Evolutionary conservation across 2,888 invertebrate species (phyloP).

Genomic region (Acanthoscelides obtectus): DNA sequence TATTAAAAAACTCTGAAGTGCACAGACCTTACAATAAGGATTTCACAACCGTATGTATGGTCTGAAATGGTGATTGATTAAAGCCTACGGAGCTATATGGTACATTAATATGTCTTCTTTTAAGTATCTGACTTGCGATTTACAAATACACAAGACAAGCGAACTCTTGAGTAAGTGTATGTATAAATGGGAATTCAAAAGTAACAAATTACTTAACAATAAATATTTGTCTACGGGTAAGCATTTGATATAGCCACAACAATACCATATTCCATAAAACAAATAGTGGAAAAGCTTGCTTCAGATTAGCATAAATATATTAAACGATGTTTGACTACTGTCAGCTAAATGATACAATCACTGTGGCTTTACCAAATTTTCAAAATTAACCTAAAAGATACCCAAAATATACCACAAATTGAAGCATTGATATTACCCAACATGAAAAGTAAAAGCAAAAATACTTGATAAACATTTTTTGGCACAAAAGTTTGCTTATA

Average conservation of each 20-base stretch:
- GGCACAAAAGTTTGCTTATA: neutral
- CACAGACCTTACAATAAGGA: slow-evolving; percentile 19
- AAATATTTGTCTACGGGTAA: neutral
- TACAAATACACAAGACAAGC: slow-evolving; percentile 12
- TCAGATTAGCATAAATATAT: neutral
- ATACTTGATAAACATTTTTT: neutral
- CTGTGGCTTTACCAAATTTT: neutral
- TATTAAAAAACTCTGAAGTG: neutral
- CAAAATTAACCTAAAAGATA: neutral
- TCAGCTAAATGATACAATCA: neutral
- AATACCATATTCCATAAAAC: neutral
- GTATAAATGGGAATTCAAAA: slow-evolving; percentile 13
- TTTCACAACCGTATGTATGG: slow-evolving; percentile 45
- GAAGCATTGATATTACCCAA: neutral
- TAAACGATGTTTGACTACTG: neutral
- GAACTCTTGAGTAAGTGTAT: slow-evolving; percentile 13
- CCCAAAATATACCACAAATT: neutral
- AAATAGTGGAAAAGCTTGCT: neutral
- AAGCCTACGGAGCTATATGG: slow-evolving; percentile 33
- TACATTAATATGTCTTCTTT: slow-evolving; percentile 30
- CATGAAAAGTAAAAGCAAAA: neutral
- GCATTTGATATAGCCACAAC: neutral
- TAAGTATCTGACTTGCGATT: slow-evolving; percentile 17
- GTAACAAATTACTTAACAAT: slow-evolving; percentile 3
- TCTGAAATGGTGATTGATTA: slow-evolving; percentile 40